Conservation (phyloP, 2,113 vertebrate genomes). For the Odontophorus gujanensis region DNA sequence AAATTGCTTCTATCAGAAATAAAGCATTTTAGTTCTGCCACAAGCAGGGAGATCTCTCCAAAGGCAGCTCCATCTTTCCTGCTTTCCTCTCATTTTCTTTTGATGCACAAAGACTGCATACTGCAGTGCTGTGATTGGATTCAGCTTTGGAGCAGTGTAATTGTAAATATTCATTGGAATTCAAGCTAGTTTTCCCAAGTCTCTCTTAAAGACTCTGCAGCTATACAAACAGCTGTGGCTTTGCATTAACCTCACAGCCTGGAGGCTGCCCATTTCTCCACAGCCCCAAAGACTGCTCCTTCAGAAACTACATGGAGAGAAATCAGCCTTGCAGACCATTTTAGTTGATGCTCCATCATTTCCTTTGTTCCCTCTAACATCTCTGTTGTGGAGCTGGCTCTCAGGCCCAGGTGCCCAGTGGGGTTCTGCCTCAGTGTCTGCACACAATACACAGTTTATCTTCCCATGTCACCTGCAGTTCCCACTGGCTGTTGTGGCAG, state of each 20-base stretch:
- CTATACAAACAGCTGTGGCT: constrained; percentile 75
- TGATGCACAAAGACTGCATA: constrained; percentile 75
- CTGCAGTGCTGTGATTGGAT: constrained; percentile 77
- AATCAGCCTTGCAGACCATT: constrained; percentile 49
- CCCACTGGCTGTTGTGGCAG: background rate
- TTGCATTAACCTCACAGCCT: constrained; percentile 63
- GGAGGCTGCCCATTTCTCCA: constrained; percentile 60
- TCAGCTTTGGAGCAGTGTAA: constrained; percentile 71
- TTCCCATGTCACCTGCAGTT: accelerated
- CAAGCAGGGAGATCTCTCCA: constrained; percentile 76
- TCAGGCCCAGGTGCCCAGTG: background rate
- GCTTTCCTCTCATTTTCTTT: constrained; percentile 77
- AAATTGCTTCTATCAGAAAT: constrained; percentile 79
- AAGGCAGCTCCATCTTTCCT: constrained; percentile 79
- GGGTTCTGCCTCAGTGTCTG: background rate
- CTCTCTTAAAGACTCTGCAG: constrained; percentile 73
- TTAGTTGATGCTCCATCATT: constrained; percentile 47
- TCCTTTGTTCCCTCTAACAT: constrained; percentile 53
- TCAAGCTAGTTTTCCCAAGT: constrained; percentile 72
- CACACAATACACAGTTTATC: background rate
- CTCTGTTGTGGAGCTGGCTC: constrained; percentile 34
- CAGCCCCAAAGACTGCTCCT: constrained; percentile 56
- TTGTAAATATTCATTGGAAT: constrained; percentile 84
- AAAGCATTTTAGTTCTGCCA: constrained; percentile 79
- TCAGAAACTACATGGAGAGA: constrained; percentile 48